Conservation (phyloP, 2,888 invertebrate species). For the Drosophila pegasa region DNA sequence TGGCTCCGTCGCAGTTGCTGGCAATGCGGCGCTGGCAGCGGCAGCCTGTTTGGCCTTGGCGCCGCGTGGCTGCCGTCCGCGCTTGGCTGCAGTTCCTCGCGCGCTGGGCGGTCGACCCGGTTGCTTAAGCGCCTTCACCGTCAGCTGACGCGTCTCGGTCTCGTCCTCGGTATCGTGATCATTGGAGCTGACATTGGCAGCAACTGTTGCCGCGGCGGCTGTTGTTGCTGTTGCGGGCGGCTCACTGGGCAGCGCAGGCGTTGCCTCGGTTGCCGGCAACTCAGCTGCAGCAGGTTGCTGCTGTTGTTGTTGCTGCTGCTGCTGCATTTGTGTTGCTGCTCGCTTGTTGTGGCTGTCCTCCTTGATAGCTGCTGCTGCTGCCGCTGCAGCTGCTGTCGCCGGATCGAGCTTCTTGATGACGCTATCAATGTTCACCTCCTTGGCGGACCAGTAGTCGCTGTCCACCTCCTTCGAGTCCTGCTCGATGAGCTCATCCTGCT, state of each 20-base stretch:
- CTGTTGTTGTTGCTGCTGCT: conserved; percentile 14
- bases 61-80: conserved; percentile 82
- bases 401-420: conserved; percentile 92
- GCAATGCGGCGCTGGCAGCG: too few relatives aligned
- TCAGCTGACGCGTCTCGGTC: conserved; percentile 73
- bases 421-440: conserved; percentile 92
- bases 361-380: conserved; percentile 22
- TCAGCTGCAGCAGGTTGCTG: conserved; percentile 24
- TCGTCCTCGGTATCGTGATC: conserved; percentile 84
- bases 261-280: conserved; percentile 10
- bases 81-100: conserved; percentile 73
- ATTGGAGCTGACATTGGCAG: conserved; percentile 50
- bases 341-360: conserved; percentile 45
- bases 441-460: conserved; percentile 91
- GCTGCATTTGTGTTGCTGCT: conserved; percentile 17
- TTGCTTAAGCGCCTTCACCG: conserved; percentile 40
- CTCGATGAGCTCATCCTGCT: conserved; percentile 84
- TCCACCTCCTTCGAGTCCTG: conserved; percentile 88
- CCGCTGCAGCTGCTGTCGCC: conserved; percentile 10
- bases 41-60: conserved; percentile 74
- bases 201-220: conserved; percentile 8
- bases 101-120: conserved; percentile 69
- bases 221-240: conserved; percentile 24
- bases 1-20: conserved; percentile 34
- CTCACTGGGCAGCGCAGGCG: conserved; percentile 6